phyloP scores from a whole-genome alignment of 2,888 invertebrate species.

The Proisotoma minuta region DNA sequence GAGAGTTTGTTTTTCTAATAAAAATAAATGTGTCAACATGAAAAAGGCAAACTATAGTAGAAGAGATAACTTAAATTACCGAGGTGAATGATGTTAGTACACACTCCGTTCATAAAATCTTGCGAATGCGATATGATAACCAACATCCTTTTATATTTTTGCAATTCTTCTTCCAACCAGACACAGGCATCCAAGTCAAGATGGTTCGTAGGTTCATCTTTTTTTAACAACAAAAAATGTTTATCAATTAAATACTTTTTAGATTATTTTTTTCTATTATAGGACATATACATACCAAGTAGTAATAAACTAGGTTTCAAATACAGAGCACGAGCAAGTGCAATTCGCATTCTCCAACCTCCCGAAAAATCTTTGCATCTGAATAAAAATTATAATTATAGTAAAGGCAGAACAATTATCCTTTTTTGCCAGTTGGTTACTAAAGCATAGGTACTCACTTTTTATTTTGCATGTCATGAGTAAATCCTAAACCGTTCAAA shows the following conservation, averaged over 20 bases:
- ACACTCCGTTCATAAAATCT: slow-evolving; percentile 97
- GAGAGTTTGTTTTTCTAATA: too few species aligned
- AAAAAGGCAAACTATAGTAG: too few species aligned
- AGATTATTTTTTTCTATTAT: background rate
- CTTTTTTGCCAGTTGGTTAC: too few species aligned
- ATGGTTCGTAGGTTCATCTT: slow-evolving; percentile 57
- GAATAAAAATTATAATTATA: too few species aligned
- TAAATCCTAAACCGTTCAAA: slow-evolving; percentile 93
- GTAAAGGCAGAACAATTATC: too few species aligned
- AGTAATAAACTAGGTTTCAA: slow-evolving; percentile 33
- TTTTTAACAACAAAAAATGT: slow-evolving; percentile 20
- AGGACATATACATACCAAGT: slow-evolving; percentile 15
- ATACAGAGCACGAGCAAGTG: slow-evolving; percentile 53
- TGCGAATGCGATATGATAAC: slow-evolving; percentile 99
- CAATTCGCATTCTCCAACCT: slow-evolving; percentile 63
- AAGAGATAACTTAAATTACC: too few species aligned
- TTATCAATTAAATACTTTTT: background rate
- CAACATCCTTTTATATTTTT: slow-evolving; percentile 90
- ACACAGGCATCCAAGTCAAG: slow-evolving; percentile 91
- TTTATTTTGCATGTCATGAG: slow-evolving; percentile 59
- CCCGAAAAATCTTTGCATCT: slow-evolving; percentile 60
- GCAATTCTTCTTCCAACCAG: slow-evolving; percentile 97
- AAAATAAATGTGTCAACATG: too few species aligned
- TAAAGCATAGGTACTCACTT: too few species aligned
- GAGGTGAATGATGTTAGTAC: slow-evolving; percentile 93